Percentiles rank a stretch among this genome's conserved stretches.
These are phyloP conservation scores for Pangasius sanitwongsei DNA, from an alignment of 2,797 vertebrate genomes.

Conservation along the genomic window DNA sequence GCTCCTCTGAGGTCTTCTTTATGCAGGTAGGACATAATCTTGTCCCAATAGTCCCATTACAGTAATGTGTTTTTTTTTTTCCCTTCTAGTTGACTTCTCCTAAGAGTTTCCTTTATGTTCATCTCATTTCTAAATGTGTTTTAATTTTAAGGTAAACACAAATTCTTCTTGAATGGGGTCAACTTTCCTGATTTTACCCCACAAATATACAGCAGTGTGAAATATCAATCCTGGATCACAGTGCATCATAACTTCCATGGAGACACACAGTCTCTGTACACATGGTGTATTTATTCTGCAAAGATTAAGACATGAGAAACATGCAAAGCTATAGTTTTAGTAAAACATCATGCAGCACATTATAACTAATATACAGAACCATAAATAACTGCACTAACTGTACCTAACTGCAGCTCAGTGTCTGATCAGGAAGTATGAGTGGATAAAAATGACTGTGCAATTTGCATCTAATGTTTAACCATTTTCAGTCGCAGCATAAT, in stretches of 20 bases:
- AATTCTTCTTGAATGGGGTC: not conserved
- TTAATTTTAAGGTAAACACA: not conserved
- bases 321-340: not conserved
- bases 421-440: not conserved
- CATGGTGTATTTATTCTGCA: not conserved
- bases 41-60: not conserved
- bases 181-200: not conserved
- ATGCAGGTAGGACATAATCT: not conserved
- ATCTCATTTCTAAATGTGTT: not conserved
- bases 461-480: not conserved
- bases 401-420: constrained; percentile 31
- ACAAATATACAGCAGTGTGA: not conserved
- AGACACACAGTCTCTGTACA: not conserved
- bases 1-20: not conserved
- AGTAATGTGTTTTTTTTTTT: not conserved
- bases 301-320: not conserved
- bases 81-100: not conserved
- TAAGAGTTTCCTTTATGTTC: not conserved
- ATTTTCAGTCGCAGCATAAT: constrained; percentile 1
- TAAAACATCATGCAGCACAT: not conserved
- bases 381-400: constrained; percentile 16
- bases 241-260: not conserved
- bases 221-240: not conserved
- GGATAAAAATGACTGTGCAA: not conserved
- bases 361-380: not conserved